Conservation (phyloP, 2,888 invertebrate species). For the Andrena hattorfiana region DNA sequence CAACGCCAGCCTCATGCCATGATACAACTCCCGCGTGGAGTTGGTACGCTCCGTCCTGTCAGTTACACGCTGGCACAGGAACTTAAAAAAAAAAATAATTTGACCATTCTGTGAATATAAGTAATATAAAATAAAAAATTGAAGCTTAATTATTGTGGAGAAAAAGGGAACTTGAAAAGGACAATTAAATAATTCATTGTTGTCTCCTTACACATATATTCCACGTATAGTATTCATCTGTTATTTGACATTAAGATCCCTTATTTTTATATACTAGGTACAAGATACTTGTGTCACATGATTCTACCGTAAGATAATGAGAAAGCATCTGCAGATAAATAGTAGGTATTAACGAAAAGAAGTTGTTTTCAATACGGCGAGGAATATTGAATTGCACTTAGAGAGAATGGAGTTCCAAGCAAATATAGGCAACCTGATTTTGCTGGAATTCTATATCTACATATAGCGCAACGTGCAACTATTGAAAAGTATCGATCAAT, state of each 20-base stretch:
- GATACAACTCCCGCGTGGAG: not conserved
- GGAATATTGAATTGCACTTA: not conserved
- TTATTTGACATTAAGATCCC: not conserved
- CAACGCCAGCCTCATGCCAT: not conserved
- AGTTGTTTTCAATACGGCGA: not conserved
- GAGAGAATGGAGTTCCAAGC: slow-evolving; percentile 12
- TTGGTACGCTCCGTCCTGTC: not conserved
- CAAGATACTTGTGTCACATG: not conserved
- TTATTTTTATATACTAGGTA: no score
- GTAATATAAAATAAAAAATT: slow-evolving; percentile 2
- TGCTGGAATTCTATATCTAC: slow-evolving; percentile 1
- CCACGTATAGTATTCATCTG: not conserved
- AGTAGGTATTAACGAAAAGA: not conserved
- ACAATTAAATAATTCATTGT: slow-evolving; percentile 16
- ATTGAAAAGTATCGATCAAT: slow-evolving; percentile 49
- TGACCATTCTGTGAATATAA: not conserved
- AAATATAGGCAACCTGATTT: not conserved
- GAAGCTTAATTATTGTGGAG: not conserved
- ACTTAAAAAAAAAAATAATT: not conserved
- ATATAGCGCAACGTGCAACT: slow-evolving; percentile 25
- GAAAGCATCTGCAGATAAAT: not conserved
- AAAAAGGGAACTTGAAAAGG: not conserved
- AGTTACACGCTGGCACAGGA: not conserved
- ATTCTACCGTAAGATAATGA: not conserved
- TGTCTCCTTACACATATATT: not conserved